Conservation (phyloP, 1,140 invertebrate species). For the Penaeus japonicus region DNA sequence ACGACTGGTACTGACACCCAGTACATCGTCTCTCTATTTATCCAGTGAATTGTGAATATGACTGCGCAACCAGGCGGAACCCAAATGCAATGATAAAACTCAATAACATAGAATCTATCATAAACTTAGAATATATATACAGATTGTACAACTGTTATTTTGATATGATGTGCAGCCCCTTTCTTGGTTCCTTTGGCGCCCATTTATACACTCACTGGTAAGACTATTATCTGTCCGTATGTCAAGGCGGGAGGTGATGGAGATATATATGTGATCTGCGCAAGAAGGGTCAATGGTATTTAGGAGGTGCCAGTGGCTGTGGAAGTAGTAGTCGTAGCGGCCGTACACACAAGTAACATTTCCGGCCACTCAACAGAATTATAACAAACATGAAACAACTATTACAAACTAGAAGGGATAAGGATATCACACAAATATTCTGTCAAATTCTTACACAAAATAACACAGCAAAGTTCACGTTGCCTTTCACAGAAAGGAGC, state of each 20-base stretch:
- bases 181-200: background rate
- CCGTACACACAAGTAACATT: background rate
- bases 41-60: conserved; percentile 27
- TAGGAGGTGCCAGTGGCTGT: conserved; percentile 8
- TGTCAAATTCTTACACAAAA: conserved; percentile 14
- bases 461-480: conserved; percentile 34
- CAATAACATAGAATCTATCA: conserved; percentile 32
- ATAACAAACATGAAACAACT: conserved; percentile 39
- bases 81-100: conserved; percentile 37
- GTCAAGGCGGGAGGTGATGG: background rate
- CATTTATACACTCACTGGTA: background rate
- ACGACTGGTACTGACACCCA: background rate
- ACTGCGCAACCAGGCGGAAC: conserved; percentile 30
- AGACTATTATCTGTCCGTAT: background rate
- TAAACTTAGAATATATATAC: conserved; percentile 51
- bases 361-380: background rate
- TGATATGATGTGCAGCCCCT: conserved; percentile 44
- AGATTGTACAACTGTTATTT: conserved; percentile 48
- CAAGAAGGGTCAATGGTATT: background rate
- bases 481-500: conserved; percentile 49
- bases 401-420: conserved; percentile 34
- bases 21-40: background rate
- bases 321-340: conserved; percentile 14
- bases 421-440: conserved; percentile 35
- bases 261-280: background rate